Evolutionary conservation across 2,113 vertebrate species (phyloP).

Genomic region (Trogon surrucura): DNA sequence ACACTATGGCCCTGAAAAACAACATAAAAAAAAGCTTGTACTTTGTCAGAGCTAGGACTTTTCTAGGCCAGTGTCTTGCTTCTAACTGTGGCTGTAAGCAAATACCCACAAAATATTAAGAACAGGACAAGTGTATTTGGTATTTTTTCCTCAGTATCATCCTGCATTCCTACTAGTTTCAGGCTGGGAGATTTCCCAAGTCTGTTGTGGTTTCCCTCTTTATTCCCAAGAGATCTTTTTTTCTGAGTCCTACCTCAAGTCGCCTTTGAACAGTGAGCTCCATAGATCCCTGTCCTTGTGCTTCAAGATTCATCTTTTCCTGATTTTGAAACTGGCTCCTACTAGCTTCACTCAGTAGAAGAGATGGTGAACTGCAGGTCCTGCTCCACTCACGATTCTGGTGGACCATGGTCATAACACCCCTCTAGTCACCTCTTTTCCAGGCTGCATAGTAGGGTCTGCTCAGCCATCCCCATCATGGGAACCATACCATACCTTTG

Average conservation of each 20-base stretch:
- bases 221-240: not conserved
- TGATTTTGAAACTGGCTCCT: not conserved
- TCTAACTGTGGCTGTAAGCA: not conserved
- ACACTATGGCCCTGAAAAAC: not conserved
- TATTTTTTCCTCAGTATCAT: not conserved
- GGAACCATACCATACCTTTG: not conserved
- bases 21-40: not conserved
- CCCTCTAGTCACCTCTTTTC: not conserved
- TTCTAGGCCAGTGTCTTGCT: not conserved
- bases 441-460: not conserved
- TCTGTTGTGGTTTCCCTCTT: not conserved
- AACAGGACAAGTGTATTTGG: not conserved
- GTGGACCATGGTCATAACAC: not conserved
- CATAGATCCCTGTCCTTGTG: not conserved
- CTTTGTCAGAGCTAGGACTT: not conserved
- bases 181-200: not conserved
- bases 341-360: not conserved
- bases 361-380: not conserved
- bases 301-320: not conserved
- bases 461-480: not conserved
- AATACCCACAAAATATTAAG: not conserved
- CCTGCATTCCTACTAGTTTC: not conserved
- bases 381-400: not conserved
- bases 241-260: not conserved
- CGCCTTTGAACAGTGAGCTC: not conserved